These are phyloP conservation scores for Watersipora subatra DNA, from an alignment of 1,140 invertebrate genomes.

Conservation along the genomic window DNA sequence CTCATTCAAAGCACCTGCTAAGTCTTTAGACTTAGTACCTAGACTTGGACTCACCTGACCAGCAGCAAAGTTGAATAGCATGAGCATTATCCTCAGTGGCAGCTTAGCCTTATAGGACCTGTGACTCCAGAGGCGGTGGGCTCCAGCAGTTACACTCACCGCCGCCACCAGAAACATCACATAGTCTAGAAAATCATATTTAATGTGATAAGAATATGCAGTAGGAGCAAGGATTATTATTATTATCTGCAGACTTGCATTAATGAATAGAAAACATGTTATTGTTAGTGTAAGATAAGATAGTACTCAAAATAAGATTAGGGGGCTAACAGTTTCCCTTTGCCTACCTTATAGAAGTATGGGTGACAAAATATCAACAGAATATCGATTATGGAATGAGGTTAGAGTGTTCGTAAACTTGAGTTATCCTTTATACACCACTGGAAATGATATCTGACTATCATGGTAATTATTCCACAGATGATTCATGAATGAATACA, in stretches of 20 bases:
- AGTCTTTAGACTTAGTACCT: no score
- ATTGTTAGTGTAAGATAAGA: conserved; percentile 8
- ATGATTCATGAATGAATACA: no score
- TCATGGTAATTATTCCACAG: no score
- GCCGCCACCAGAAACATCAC: conserved; percentile 51
- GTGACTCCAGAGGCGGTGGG: conserved; percentile 86
- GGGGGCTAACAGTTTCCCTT: no score
- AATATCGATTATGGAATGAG: no score
- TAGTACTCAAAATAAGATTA: conserved; percentile 18
- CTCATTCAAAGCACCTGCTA: no score
- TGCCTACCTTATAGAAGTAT: no score
- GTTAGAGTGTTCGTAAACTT: no score
- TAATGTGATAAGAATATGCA: background rate
- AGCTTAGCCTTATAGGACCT: conserved; percentile 82
- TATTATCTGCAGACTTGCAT: background rate
- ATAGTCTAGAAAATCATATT: conserved; percentile 24
- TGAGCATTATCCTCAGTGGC: conserved; percentile 64
- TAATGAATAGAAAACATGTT: background rate
- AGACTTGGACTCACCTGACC: conserved; percentile 70
- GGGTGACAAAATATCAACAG: no score
- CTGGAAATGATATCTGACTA: no score
- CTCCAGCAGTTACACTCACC: conserved; percentile 72
- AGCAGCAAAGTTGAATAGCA: conserved; percentile 66
- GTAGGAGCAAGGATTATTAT: background rate
- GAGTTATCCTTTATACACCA: no score